phyloP scores from a whole-genome alignment of 1,140 invertebrate species.

The Aphidius ervi region DNA sequence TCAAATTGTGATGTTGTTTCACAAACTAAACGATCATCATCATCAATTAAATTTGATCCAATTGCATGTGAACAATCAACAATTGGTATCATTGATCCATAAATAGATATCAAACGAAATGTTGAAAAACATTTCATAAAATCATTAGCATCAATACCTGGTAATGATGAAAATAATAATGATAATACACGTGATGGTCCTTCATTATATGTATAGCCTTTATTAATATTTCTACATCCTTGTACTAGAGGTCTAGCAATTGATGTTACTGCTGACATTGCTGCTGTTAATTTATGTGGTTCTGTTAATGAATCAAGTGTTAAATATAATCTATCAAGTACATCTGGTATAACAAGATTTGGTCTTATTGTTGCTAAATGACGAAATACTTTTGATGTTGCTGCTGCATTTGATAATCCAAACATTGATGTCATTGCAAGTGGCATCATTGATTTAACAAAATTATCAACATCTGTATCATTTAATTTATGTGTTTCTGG shows the following conservation, averaged over 20 bases:
- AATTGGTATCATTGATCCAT: slow-evolving; percentile 73
- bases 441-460: slow-evolving; percentile 72
- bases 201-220: slow-evolving; percentile 61
- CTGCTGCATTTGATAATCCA: slow-evolving; percentile 63
- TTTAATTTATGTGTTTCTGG: slow-evolving; percentile 69
- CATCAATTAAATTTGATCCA: slow-evolving; percentile 54
- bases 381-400: slow-evolving; percentile 67
- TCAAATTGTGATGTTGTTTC: slow-evolving; percentile 80
- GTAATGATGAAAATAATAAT: slow-evolving; percentile 72
- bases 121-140: slow-evolving; percentile 76
- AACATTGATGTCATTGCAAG: slow-evolving; percentile 73
- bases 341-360: slow-evolving; percentile 74
- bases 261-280: slow-evolving; percentile 72
- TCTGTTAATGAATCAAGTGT: slow-evolving; percentile 83
- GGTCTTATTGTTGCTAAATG: slow-evolving; percentile 76
- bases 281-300: slow-evolving; percentile 76
- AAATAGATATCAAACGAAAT: slow-evolving; percentile 73
- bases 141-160: slow-evolving; percentile 90
- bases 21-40: slow-evolving; percentile 73
- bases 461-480: slow-evolving; percentile 77
- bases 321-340: slow-evolving; percentile 75
- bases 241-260: slow-evolving; percentile 67
- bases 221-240: slow-evolving; percentile 55
- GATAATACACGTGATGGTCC: slow-evolving; percentile 79
- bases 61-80: slow-evolving; percentile 78